phyloP scores from a whole-genome alignment of 1,140 invertebrate genomes.

The Heliconius hermathena region DNA sequence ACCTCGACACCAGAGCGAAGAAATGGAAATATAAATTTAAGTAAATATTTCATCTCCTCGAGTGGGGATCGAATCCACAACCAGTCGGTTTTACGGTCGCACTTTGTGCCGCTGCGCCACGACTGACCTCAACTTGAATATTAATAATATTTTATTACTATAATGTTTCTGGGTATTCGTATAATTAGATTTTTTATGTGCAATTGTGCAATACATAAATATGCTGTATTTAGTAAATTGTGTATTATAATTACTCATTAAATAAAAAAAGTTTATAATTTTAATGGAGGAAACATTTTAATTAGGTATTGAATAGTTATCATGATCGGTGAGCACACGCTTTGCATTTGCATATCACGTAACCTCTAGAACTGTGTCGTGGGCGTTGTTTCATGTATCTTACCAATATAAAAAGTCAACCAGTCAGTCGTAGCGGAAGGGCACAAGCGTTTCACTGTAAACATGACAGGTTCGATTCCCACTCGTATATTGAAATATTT shows the following conservation, averaged over 20 bases:
- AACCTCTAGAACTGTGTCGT: neutral
- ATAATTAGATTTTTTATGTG: neutral
- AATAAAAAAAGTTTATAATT: neutral
- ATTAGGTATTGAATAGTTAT: neutral
- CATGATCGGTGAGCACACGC: neutral
- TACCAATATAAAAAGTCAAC: neutral
- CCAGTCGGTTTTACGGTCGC: too few species aligned
- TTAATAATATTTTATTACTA: neutral
- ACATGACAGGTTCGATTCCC: too few species aligned
- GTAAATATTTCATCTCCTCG: too few species aligned
- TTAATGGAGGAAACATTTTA: neutral
- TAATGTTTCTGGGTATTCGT: too few species aligned
- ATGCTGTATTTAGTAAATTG: neutral
- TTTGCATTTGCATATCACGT: conserved; percentile 6
- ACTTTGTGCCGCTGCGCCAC: too few species aligned
- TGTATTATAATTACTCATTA: neutral
- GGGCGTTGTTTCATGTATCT: conserved; percentile 27
- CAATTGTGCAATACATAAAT: neutral
- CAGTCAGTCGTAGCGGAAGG: too few species aligned
- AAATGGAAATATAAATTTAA: too few species aligned
- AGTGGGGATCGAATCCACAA: too few species aligned
- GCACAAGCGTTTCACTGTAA: too few species aligned
- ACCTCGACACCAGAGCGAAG: too few species aligned
- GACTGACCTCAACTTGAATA: too few species aligned
- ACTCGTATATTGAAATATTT: too few species aligned